Conservation (phyloP, 2,113 vertebrate genomes). For the Mormyrus iriodes region DNA sequence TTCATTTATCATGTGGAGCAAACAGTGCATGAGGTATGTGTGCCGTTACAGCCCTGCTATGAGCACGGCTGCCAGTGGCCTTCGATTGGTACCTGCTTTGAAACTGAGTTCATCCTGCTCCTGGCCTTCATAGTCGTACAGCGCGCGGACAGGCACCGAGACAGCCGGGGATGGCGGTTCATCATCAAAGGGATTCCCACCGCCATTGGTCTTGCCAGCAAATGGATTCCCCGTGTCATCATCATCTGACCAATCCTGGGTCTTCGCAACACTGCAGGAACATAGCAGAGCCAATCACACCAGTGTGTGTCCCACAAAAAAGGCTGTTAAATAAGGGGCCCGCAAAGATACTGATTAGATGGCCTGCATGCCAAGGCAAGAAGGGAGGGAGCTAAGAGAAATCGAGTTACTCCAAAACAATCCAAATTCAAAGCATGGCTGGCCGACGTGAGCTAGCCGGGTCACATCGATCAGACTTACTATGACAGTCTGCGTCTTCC, state of each 20-base stretch:
- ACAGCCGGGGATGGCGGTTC: slow-evolving; percentile 59
- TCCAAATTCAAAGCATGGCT: not conserved
- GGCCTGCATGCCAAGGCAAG: slow-evolving; percentile 28
- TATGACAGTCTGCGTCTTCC: not conserved
- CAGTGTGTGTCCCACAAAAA: not conserved
- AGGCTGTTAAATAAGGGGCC: not conserved
- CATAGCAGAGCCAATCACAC: slow-evolving; percentile 22
- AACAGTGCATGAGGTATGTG: not conserved
- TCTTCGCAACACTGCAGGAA: slow-evolving; percentile 74
- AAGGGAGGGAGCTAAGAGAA: slow-evolving; percentile 23
- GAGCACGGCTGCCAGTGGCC: not conserved
- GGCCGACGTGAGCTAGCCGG: not conserved
- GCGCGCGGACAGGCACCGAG: slow-evolving; percentile 79
- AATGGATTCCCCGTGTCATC: slow-evolving; percentile 81
- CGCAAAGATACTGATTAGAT: slow-evolving; percentile 17
- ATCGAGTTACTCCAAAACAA: slow-evolving; percentile 12
- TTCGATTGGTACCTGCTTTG: slow-evolving; percentile 70
- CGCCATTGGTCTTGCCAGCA: slow-evolving; percentile 72
- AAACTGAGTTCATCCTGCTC: slow-evolving; percentile 96
- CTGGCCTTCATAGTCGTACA: slow-evolving; percentile 95
- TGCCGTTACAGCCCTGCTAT: too few relatives aligned
- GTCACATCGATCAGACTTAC: not conserved
- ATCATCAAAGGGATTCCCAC: slow-evolving; percentile 91
- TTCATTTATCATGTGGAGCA: not conserved
- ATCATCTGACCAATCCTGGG: slow-evolving; percentile 84